These are phyloP conservation scores for Limnephilus rhombicus DNA, from an alignment of 2,888 invertebrate species.

Conservation along the genomic window DNA sequence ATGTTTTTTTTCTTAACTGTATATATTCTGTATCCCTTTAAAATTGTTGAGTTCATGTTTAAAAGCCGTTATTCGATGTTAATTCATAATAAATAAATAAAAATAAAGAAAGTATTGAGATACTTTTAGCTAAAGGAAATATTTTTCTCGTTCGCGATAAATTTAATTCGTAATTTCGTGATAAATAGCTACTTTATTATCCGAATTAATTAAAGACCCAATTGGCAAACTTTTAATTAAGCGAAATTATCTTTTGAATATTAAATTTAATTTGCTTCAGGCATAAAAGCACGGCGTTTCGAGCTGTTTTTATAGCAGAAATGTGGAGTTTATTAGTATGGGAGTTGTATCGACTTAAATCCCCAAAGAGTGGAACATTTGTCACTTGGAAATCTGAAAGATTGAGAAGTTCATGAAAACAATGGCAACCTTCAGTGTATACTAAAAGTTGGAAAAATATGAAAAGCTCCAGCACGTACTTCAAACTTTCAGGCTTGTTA, in stretches of 20 bases:
- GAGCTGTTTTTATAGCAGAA: background rate
- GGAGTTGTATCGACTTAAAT: conserved; percentile 3
- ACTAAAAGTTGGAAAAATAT: background rate
- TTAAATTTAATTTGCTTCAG: background rate
- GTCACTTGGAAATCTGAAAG: background rate
- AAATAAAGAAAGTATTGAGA: background rate
- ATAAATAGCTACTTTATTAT: background rate
- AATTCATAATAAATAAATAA: background rate
- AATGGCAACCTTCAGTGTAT: background rate
- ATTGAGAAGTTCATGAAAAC: background rate
- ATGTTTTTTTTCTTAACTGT: no score
- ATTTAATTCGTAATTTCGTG: background rate
- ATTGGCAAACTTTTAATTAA: conserved; percentile 32
- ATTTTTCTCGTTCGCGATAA: background rate
- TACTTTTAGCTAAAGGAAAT: background rate
- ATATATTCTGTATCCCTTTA: no score
- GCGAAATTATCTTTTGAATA: conserved; percentile 30
- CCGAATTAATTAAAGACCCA: background rate
- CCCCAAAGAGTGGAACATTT: background rate
- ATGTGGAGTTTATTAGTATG: background rate
- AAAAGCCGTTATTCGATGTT: no score
- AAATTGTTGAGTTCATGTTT: no score
- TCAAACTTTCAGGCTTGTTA: background rate
- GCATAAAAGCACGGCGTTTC: background rate
- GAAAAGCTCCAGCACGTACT: background rate